These are phyloP conservation scores for Nemoura dubitans DNA, from an alignment of 2,888 invertebrate genomes.

Conservation along the genomic window DNA sequence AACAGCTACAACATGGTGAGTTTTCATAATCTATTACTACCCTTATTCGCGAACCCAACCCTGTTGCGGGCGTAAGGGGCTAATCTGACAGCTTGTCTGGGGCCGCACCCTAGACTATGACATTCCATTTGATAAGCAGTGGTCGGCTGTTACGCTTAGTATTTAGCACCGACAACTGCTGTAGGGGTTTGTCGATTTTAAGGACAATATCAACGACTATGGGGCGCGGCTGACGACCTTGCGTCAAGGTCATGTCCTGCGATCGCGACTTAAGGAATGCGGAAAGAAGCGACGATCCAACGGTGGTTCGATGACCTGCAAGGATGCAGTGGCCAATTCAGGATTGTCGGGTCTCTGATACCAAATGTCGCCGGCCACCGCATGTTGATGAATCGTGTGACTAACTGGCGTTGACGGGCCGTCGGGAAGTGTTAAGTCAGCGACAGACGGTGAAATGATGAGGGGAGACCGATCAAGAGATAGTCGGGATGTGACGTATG, in stretches of 20 bases:
- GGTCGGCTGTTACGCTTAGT: neutral
- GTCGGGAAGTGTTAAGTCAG: neutral
- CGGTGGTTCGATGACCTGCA: neutral
- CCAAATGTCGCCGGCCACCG: neutral
- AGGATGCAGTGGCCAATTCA: neutral
- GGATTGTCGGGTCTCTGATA: neutral
- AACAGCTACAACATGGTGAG: conserved; percentile 28
- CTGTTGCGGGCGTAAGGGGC: neutral
- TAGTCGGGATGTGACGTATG: neutral
- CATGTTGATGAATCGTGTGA: neutral
- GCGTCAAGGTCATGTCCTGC: neutral
- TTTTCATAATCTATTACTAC: neutral
- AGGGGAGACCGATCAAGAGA: neutral
- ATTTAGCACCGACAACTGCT: too few species aligned
- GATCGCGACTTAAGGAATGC: neutral
- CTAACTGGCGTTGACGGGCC: neutral
- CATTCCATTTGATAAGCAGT: neutral
- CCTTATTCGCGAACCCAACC: neutral
- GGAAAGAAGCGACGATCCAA: neutral
- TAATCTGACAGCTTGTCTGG: neutral
- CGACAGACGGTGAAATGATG: neutral
- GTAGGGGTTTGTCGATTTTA: too few species aligned
- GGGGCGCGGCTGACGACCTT: neutral
- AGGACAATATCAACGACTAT: too few species aligned
- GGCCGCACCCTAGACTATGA: neutral